These are phyloP conservation scores for Ursus arctos DNA, from an alignment of 2,113 vertebrate genomes.

Conservation along the genomic window DNA sequence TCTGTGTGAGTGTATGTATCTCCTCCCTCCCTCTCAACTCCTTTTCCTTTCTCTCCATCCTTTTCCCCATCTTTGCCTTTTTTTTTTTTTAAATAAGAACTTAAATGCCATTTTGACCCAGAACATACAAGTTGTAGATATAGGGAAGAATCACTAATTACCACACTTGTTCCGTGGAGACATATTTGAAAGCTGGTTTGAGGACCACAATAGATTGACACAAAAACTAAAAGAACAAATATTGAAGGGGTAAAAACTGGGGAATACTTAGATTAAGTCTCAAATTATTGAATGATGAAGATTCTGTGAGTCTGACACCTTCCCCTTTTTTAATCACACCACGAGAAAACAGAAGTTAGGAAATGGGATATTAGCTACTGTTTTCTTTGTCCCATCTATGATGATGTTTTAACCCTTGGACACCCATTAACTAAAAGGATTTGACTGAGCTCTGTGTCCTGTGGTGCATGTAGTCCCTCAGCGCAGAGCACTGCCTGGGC, in stretches of 20 bases:
- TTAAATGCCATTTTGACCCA: neutral
- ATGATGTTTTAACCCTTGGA: neutral
- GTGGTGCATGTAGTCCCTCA: neutral
- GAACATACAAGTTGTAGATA: neutral
- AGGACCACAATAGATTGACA: neutral
- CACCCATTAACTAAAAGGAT: constrained; percentile 13
- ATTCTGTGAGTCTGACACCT: neutral
- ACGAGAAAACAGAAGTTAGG: neutral
- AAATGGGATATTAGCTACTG: neutral
- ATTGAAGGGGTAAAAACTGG: neutral
- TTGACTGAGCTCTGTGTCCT: neutral
- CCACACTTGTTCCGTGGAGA: neutral
- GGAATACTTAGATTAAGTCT: neutral
- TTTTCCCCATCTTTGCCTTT: neutral
- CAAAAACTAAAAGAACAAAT: neutral
- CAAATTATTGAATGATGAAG: neutral
- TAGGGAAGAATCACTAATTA: neutral
- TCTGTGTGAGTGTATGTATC: neutral
- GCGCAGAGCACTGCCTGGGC: neutral
- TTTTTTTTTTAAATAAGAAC: neutral
- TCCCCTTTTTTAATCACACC: neutral
- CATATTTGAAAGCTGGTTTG: neutral
- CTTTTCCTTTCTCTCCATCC: too few relatives aligned
- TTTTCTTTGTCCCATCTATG: neutral
- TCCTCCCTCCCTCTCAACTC: neutral